Base-by-base conservation (phyloP, 2,797 vertebrate species). In the Kryptolebias ocellatus region DNA sequence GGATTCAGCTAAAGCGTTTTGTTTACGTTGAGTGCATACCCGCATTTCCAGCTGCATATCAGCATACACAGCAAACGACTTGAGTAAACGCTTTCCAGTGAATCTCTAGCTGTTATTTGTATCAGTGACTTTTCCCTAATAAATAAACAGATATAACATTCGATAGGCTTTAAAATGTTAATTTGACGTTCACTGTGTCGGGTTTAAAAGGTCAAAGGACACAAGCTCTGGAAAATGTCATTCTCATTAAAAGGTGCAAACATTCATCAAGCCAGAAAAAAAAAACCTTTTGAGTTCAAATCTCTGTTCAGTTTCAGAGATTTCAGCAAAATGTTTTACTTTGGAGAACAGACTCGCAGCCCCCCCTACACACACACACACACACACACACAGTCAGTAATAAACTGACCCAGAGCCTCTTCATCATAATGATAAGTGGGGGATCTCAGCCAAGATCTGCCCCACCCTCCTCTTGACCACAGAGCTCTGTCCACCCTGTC, bases 381-480 rank as follows among this genome's bases (percentile, higher is more conserved):
- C n/a, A n/a, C n/a, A 31, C 31, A 24, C 20, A 24, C 20, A 24
- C 20, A 24, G 20, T 0, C n/a, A 34, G 39, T 55, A 46, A 74
- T 44, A 49, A 69, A 66, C 62, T 31, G 34, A 56, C 20, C n/a
- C 29, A 44, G 24, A 39, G 53, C 44, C 54, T 44, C 52, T 73
- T 67, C 56, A 31, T 81, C 65, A 69, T 37, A 56, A 70, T n/a
- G 47, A 73, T 7, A 24, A 72, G 72, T 63, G 67, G 76, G 83
- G 64, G 65, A 75, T 72, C 80, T 57, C 54, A 53, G 60, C 62
- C 69, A 55, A 63, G 55, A 76, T 52, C 63, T 3, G 45, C 79
- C 60, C 64, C 82, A 55, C 79, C 83, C 83, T 87, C 63, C 66
- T 73, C 59, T 54, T 76, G 82, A 88, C 83, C 76, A 67, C 60